Evolutionary conservation across 2,888 invertebrate species (phyloP), one percentile per base, ranked within the genome.

Genomic region (Lochmaea capreae): DNA sequence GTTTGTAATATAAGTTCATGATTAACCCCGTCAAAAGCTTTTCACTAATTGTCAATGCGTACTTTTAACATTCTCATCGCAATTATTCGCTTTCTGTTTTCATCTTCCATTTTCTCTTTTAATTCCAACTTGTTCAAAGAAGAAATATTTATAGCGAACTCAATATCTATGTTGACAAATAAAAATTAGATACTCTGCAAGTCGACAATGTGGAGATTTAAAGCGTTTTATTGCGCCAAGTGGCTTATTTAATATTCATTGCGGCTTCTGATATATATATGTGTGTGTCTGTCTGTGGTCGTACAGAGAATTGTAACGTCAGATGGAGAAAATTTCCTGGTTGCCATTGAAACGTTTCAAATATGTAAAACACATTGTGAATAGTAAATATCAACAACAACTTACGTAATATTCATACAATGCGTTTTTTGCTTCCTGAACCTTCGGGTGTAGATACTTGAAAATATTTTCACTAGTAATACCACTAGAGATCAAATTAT

Each of bases 221-320:
- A 65, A 65, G 72, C 75, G 72, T 78, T 76, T 77, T 78, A 74
- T 71, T 71, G 71, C 63, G 67, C 42, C 39, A 52, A 54, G 63
- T 18, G 67, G 46, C 43, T 71, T 71, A 71, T 71, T 74, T 71
- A 58, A 74, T 74, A 74, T 74, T 74, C 74, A 74, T 74, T 74
- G 74, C 69, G 67, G 71, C 67, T 67, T 71, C 49, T 71, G 57
- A 63, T 71, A 77, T 77, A 78, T 77, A 77, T 78, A n/a, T n/a
- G n/a, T n/a, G n/a, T n/a, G n/a, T n/a, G n/a, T n/a, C n/a, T n/a
- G 75, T 78, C 79, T 76, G 75, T 71, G 77, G 78, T 75, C 76
- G 78, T 73, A 77, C 71, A n/a, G 63, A 54, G 77, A 77, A 79
- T 79, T 63, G 75, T 74, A 77, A 79, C 77, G 42, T 11, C 52